phyloP scores from a whole-genome alignment of 2,888 invertebrate species.

The Cephonodes hylas region DNA sequence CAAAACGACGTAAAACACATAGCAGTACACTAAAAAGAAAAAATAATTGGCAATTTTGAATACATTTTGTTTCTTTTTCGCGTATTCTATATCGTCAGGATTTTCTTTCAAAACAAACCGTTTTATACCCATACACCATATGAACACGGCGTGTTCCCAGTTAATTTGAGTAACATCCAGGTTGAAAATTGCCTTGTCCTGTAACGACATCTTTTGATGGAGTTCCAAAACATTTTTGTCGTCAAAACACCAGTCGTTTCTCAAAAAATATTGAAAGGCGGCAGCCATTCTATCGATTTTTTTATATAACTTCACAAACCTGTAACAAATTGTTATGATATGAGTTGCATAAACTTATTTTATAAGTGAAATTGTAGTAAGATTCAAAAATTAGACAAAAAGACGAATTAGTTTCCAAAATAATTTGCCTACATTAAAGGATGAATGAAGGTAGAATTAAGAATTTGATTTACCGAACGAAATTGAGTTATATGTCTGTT shows the following conservation, averaged over 20 bases:
- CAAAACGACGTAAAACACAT: neutral
- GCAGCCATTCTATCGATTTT: conserved; percentile 26
- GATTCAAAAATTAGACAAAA: no score
- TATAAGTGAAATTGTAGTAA: neutral
- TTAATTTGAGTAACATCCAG: conserved; percentile 26
- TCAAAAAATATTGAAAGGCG: conserved; percentile 21
- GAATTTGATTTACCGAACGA: no score
- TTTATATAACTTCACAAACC: conserved; percentile 35
- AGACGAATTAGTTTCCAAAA: no score
- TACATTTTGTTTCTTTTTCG: conserved; percentile 26
- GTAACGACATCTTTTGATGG: conserved; percentile 21
- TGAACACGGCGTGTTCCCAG: conserved; percentile 24
- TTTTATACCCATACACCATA: conserved; percentile 33
- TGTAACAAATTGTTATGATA: conserved; percentile 17
- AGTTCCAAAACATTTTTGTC: conserved; percentile 30
- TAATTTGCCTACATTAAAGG: no score
- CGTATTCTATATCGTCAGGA: conserved; percentile 19
- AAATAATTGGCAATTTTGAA: conserved; percentile 21
- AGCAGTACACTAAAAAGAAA: neutral
- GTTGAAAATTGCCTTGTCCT: conserved; percentile 31
- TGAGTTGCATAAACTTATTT: neutral
- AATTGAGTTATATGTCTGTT: no score
- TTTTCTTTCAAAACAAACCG: conserved; percentile 31
- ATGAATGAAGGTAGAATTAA: no score
- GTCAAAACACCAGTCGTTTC: conserved; percentile 31